Percentiles rank a stretch among this genome's conserved stretches.
These are phyloP conservation scores for Tridacna gigas DNA, from an alignment of 2,888 invertebrate genomes.

Conservation along the genomic window DNA sequence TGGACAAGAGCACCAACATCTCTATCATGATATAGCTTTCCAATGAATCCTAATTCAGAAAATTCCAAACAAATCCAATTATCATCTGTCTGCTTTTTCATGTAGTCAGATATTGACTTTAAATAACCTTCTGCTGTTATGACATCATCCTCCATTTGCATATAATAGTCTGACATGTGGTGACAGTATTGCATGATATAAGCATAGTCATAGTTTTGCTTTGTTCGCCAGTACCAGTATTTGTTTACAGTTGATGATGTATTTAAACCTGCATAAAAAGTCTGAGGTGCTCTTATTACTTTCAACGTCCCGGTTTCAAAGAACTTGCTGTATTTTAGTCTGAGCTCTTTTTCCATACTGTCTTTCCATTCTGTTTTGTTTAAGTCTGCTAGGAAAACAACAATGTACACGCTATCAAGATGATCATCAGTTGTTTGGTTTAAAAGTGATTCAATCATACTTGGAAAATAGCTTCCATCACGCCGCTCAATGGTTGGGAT, in stretches of 20 bases:
- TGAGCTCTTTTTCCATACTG: constrained; percentile 65
- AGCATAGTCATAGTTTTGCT: constrained; percentile 85
- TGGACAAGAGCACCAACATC: constrained; percentile 70
- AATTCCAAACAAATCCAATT: constrained; percentile 76
- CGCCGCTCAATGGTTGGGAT: constrained; percentile 84
- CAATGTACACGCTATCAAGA: constrained; percentile 79
- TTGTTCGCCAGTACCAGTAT: constrained; percentile 83
- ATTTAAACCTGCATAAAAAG: constrained; percentile 69
- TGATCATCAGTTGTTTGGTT: constrained; percentile 80
- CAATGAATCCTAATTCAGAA: constrained; percentile 77
- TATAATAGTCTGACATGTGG: constrained; percentile 81
- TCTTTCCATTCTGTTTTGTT: constrained; percentile 73
- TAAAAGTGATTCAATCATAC: constrained; percentile 83
- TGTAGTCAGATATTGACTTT: constrained; percentile 80
- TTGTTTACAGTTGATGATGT: constrained; percentile 71
- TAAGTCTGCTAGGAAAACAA: constrained; percentile 84
- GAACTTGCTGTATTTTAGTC: constrained; percentile 55
- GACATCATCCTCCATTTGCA: constrained; percentile 85
- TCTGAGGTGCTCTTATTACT: constrained; percentile 77
- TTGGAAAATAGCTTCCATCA: constrained; percentile 82
- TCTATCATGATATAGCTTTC: constrained; percentile 69
- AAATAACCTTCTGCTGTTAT: constrained; percentile 80
- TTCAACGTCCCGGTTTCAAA: constrained; percentile 79
- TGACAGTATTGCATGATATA: constrained; percentile 82
- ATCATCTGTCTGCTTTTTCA: constrained; percentile 72